These are phyloP conservation scores for Bothrops jararaca DNA, from an alignment of 2,113 vertebrate genomes.

Conservation along the genomic window DNA sequence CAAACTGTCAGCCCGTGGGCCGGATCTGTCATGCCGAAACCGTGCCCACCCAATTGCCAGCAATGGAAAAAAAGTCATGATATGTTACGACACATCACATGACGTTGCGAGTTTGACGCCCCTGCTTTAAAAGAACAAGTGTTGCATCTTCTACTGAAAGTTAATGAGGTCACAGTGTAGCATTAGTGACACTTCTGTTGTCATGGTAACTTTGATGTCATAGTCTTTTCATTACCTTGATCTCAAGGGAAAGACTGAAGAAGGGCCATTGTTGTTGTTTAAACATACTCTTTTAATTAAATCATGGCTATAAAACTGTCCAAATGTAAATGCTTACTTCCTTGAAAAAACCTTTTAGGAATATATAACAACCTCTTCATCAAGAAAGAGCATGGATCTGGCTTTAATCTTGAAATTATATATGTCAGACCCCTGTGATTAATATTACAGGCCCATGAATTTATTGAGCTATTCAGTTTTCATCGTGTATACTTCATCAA, in stretches of 20 bases:
- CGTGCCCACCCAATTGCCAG: no score
- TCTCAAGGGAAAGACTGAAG: neutral
- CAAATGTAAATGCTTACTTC: accelerated
- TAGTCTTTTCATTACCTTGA: neutral
- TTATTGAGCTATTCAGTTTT: constrained; percentile 3
- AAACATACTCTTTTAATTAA: neutral
- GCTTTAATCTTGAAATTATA: constrained; percentile 6
- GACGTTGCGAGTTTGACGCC: no score
- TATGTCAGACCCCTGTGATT: neutral
- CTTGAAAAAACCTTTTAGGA: neutral
- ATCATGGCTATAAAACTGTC: constrained; percentile 11
- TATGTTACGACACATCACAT: no score
- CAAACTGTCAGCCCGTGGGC: no score
- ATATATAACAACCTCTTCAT: neutral
- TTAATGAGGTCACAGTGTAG: neutral
- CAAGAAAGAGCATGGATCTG: neutral
- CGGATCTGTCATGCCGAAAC: no score
- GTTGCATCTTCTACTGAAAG: neutral
- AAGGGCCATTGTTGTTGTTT: neutral
- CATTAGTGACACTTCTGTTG: neutral
- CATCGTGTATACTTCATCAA: neutral
- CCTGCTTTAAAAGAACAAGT: neutral
- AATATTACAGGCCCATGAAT: neutral
- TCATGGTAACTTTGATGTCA: constrained; percentile 16
- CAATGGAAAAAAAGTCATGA: no score